Evolutionary conservation across 2,888 invertebrate genomes (phyloP), one percentile per base, ranked within the genome.

Genomic region (Noctua fimbriata): DNA sequence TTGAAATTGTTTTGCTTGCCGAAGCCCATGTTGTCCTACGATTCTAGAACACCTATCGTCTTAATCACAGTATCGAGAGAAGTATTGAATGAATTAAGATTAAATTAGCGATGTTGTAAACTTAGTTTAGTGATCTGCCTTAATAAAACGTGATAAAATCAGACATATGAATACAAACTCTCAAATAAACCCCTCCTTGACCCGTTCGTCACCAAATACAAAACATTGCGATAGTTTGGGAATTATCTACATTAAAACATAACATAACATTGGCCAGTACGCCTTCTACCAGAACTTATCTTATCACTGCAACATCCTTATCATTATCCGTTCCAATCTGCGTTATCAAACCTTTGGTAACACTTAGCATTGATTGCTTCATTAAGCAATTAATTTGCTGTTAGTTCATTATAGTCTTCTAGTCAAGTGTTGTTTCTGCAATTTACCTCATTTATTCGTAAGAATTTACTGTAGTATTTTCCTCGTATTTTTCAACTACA

Each of bases 291-390:
- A 41, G 28, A 58, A 18, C 41, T n/a, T 28, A 78, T 67, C 70
- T 78, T 78, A 86, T 86, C 78, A 52, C 36, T 76, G 28, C 75
- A 52, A 55, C 16, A 52, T 47, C 4, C 49, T 73, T 74, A 69
- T 78, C 72, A 70, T 16, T 72, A 70, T 83, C 58, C 36, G 12
- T 65, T 67, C 0, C 58, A 76, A 69, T 79, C 28, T 63, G 49
- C 49, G 21, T 67, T 79, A 75, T 75, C 83, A 41, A 28, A 47
- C 28, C 63, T 65, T 71, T 83, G 69, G 63, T 63, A 77, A 82
- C 49, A 75, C 63, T 32, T 65, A 75, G 60, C 36, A 83, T 55
- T 78, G 65, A 78, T 83, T 83, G 49, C 55, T 71, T 47, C 24
- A 70, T 75, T 58, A 78, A 65, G 32, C 55, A 76, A 73, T 70